Conservation (phyloP, 1,140 invertebrate genomes). For the Brachionus rubens region DNA sequence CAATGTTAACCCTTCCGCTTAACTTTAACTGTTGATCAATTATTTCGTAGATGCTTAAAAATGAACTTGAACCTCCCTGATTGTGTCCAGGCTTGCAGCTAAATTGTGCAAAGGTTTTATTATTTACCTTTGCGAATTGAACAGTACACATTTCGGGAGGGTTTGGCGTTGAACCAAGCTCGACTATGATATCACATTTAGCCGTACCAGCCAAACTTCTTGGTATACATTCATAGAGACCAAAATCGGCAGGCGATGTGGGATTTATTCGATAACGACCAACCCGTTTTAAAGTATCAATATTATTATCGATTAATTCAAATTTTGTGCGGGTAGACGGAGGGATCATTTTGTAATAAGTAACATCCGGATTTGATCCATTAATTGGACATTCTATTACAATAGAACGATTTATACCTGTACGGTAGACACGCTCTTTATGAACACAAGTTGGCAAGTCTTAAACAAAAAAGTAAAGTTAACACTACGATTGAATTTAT, state of each 20-base stretch:
- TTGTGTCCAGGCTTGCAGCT: conserved; percentile 39
- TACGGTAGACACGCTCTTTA: conserved; percentile 19
- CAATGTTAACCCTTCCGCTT: conserved; percentile 30
- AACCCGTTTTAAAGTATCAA: conserved; percentile 10
- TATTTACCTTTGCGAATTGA: conserved; percentile 34
- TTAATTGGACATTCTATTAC: conserved; percentile 44
- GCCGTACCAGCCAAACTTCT: conserved; percentile 38
- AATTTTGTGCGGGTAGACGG: conserved; percentile 26
- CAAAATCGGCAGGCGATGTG: conserved; percentile 13
- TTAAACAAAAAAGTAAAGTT: not conserved
- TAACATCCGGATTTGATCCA: conserved; percentile 39
- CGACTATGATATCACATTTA: conserved; percentile 41
- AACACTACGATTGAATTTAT: no score
- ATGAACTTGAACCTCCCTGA: conserved; percentile 23
- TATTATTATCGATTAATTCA: conserved; percentile 23
- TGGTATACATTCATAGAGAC: conserved; percentile 38
- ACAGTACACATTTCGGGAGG: conserved; percentile 39
- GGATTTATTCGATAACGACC: conserved; percentile 35
- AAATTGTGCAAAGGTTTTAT: conserved; percentile 43
- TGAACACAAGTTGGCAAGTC: conserved; percentile 33
- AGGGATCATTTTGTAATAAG: conserved; percentile 43
- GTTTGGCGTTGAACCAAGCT: conserved; percentile 31
- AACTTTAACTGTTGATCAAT: conserved; percentile 24
- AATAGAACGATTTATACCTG: conserved; percentile 29
- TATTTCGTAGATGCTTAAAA: conserved; percentile 41